Evolutionary conservation across 1,140 invertebrate species (phyloP).

Genomic region (Philopotamus ludificatus): DNA sequence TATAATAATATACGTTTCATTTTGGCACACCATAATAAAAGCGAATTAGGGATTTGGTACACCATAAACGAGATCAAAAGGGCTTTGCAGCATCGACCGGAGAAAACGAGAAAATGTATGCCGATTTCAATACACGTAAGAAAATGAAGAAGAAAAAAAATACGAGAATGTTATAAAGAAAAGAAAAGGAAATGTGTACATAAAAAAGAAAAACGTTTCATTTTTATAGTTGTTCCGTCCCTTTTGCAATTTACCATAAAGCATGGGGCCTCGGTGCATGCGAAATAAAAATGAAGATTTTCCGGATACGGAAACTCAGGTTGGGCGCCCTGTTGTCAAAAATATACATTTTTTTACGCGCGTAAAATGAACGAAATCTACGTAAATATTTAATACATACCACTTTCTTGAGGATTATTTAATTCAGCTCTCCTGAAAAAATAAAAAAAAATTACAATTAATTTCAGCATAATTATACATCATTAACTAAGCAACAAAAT

Average conservation of each 20-base stretch:
- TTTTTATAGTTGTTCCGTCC: constrained; percentile 30
- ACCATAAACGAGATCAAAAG: constrained; percentile 8
- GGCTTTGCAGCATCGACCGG: constrained; percentile 6
- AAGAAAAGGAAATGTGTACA: neutral
- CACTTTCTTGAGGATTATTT: too few species aligned
- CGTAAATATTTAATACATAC: too few species aligned
- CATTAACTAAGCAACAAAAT: too few species aligned
- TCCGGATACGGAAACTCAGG: constrained; percentile 5
- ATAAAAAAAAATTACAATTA: too few species aligned
- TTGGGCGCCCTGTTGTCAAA: too few species aligned
- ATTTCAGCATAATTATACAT: too few species aligned
- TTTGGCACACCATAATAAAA: constrained; percentile 12
- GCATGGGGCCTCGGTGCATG: constrained; percentile 1
- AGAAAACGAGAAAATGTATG: constrained; percentile 4
- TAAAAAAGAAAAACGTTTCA: constrained; percentile 9
- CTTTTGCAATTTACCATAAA: constrained; percentile 30
- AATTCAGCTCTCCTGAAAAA: too few species aligned
- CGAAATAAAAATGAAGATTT: constrained; percentile 6
- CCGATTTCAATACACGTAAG: constrained; percentile 12
- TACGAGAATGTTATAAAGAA: neutral
- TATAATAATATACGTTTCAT: constrained; percentile 12
- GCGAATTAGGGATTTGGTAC: constrained; percentile 17
- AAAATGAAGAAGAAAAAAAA: constrained; percentile 2
- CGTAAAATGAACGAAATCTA: too few species aligned
- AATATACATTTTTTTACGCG: too few species aligned